phyloP scores from a whole-genome alignment of 2,113 vertebrate genomes.

The Brachypteracias leptosomus region DNA sequence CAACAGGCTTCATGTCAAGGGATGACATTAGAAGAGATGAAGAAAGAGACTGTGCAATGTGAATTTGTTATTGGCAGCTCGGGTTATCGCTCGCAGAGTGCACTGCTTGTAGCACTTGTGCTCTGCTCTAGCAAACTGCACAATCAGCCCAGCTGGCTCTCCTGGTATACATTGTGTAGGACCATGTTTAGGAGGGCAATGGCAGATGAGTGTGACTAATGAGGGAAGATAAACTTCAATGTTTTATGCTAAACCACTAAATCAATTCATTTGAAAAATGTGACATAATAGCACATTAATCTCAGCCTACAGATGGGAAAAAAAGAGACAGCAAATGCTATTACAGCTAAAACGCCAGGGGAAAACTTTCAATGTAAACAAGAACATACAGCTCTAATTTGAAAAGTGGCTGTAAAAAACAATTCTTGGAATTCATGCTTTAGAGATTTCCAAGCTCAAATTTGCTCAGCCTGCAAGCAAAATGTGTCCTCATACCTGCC shows the following conservation, averaged over 20 bases:
- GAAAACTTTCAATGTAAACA: slow-evolving; percentile 6
- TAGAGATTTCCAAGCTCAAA: not conserved
- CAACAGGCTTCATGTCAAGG: not conserved
- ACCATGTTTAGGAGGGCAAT: not conserved
- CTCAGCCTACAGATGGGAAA: slow-evolving; percentile 1
- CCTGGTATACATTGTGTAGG: not conserved
- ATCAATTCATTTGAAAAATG: slow-evolving; percentile 30
- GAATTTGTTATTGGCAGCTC: not conserved
- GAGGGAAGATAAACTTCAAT: not conserved
- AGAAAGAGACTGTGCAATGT: not conserved
- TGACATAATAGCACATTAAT: slow-evolving; percentile 7
- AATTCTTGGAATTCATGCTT: not conserved
- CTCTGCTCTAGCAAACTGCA: not conserved
- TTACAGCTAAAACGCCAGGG: not conserved
- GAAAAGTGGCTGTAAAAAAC: not conserved
- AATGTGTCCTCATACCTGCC: not conserved
- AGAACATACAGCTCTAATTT: not conserved
- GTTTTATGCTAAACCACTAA: not conserved
- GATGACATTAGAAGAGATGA: not conserved
- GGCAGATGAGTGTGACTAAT: not conserved
- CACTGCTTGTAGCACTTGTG: not conserved
- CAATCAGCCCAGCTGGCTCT: not conserved
- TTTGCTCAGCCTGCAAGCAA: not conserved
- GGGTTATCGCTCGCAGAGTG: not conserved
- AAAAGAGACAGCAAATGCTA: not conserved